These are phyloP conservation scores for Tylochromis polylepis DNA, from an alignment of 2,113 vertebrate species.

Conservation along the genomic window DNA sequence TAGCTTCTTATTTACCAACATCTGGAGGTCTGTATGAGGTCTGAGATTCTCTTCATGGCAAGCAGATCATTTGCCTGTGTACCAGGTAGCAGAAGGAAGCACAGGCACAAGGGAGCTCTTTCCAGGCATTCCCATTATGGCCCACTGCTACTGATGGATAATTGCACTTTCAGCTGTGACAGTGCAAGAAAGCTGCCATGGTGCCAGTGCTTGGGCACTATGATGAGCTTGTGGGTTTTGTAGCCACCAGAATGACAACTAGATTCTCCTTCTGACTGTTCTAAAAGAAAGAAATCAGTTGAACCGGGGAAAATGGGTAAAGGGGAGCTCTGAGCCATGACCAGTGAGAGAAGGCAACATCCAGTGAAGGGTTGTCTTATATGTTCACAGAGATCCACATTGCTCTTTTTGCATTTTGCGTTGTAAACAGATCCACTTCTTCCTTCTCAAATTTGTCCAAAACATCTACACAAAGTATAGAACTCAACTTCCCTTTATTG, in stretches of 20 bases:
- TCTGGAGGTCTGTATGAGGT: not conserved
- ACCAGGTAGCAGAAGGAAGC: not conserved
- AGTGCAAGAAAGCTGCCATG: not conserved
- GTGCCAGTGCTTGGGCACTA: not conserved
- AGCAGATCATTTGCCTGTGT: not conserved
- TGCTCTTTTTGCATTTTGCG: not conserved
- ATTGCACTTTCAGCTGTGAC: not conserved
- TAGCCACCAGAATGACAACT: not conserved
- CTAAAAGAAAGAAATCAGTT: not conserved
- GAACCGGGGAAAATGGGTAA: not conserved
- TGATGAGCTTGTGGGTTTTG: not conserved
- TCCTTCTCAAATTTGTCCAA: not conserved
- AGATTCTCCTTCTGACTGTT: not conserved
- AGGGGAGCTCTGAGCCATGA: not conserved
- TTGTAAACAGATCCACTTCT: not conserved
- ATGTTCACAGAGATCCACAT: not conserved
- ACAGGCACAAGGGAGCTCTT: not conserved
- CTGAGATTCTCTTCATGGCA: not conserved
- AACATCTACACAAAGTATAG: not conserved
- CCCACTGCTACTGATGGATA: not conserved
- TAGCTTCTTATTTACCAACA: not conserved
- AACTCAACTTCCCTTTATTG: not conserved
- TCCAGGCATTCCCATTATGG: not conserved
- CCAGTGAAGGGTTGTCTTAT: not conserved
- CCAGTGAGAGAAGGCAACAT: not conserved